Evolutionary conservation across 2,113 vertebrate species (phyloP).

Genomic region (Xyrauchen texanus): DNA sequence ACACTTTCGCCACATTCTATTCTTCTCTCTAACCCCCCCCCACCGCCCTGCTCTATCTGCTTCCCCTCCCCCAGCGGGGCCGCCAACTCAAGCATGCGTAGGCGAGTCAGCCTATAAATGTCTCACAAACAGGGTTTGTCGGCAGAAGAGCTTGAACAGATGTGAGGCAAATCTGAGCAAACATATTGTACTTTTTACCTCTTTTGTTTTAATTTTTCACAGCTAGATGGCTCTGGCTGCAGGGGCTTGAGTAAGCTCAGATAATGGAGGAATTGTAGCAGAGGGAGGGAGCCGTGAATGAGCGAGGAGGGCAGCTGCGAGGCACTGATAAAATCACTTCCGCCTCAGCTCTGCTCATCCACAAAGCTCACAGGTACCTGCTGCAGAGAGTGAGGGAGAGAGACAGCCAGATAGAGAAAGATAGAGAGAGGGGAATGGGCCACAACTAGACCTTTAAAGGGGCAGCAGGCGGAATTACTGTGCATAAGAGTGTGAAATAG

Average conservation of each 20-base stretch:
- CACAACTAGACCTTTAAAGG: constrained; percentile 24
- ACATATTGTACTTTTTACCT: constrained; percentile 43
- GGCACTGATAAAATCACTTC: constrained; percentile 50
- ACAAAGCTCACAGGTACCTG: constrained; percentile 42
- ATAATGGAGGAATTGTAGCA: constrained; percentile 17
- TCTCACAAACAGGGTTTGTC: constrained; percentile 54
- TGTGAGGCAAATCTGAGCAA: constrained; percentile 59
- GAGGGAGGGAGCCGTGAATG: constrained; percentile 18
- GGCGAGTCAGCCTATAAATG: constrained; percentile 56
- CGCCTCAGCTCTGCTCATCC: constrained; percentile 41
- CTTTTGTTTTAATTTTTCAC: constrained; percentile 62
- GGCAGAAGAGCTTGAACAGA: constrained; percentile 45
- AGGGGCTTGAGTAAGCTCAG: constrained; percentile 36
- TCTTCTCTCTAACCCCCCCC: neutral
- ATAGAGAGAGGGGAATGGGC: constrained; percentile 15
- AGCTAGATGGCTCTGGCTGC: constrained; percentile 54
- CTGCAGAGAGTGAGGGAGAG: neutral
- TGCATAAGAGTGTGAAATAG: constrained; percentile 49
- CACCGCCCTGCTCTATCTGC: neutral
- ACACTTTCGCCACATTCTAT: neutral
- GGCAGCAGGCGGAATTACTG: constrained; percentile 43
- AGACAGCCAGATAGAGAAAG: constrained; percentile 6
- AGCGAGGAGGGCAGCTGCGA: constrained; percentile 43
- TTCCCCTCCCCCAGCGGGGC: neutral
- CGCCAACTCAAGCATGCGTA: constrained; percentile 46